A percentile compares a stretch with the other conserved stretches of the same genome.
phyloP scores from a whole-genome alignment of 2,888 invertebrate genomes.

The Deroplatys truncata region DNA sequence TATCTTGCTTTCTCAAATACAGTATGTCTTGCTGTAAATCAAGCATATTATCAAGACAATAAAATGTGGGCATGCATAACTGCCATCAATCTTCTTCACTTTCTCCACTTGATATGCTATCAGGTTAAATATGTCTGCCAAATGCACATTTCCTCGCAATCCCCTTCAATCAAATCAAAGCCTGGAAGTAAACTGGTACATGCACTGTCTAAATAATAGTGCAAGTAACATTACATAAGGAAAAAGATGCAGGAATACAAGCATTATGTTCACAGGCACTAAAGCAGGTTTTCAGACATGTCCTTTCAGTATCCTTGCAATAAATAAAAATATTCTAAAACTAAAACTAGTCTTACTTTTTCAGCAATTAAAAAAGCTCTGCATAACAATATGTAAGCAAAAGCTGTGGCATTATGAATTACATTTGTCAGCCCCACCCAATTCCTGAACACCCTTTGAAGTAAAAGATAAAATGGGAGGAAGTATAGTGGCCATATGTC shows the following conservation, averaged over 20 bases:
- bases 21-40: too few species aligned
- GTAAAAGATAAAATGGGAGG: too few species aligned
- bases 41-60: too few species aligned
- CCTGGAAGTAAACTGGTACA: not conserved
- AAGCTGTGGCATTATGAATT: not conserved
- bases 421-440: not conserved
- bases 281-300: not conserved
- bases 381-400: not conserved
- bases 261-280: not conserved
- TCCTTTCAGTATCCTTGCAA: not conserved
- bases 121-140: too few species aligned
- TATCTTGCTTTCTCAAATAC: too few species aligned
- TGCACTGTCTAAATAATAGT: not conserved
- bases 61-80: too few species aligned
- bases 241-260: not conserved
- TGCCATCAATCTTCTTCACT: too few species aligned
- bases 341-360: not conserved
- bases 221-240: not conserved
- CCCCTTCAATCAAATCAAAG: not conserved
- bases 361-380: not conserved
- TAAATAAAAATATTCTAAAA: not conserved
- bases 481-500: too few species aligned
- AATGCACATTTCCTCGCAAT: too few species aligned
- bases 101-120: too few species aligned
- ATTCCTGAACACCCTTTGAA: not conserved